These are phyloP conservation scores for Lipotes vexillifer DNA, from an alignment of 2,113 vertebrate species.

Conservation along the genomic window DNA sequence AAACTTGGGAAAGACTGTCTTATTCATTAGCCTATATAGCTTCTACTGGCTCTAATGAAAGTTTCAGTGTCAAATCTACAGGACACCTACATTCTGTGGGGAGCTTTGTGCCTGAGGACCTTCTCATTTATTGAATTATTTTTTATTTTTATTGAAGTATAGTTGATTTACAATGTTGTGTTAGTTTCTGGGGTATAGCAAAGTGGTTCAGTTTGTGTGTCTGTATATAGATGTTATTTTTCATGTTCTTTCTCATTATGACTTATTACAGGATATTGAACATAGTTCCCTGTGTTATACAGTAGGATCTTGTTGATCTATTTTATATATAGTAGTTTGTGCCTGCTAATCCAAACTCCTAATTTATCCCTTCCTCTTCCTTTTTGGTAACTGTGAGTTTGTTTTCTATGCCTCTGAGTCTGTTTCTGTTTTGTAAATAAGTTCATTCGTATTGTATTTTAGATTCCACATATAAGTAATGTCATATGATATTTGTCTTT, in stretches of 20 bases:
- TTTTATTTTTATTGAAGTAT: neutral
- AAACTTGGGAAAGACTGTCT: neutral
- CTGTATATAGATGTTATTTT: neutral
- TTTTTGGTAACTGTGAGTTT: neutral
- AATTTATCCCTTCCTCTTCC: neutral
- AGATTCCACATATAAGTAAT: neutral
- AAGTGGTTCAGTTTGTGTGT: neutral
- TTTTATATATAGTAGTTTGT: neutral
- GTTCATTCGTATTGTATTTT: neutral
- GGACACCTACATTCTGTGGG: neutral
- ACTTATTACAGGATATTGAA: neutral
- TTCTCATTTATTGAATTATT: neutral
- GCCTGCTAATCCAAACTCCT: neutral
- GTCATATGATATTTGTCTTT: neutral
- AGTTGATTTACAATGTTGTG: neutral
- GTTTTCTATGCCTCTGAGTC: neutral
- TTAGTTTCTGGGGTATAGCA: neutral
- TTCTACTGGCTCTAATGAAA: neutral
- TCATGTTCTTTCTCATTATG: neutral
- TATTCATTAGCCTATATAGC: neutral
- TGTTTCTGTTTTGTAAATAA: neutral
- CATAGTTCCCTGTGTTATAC: neutral
- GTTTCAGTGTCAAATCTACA: neutral
- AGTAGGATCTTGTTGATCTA: neutral
- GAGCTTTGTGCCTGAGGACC: neutral